Evolutionary conservation across 2,113 vertebrate species (phyloP).

Genomic region (Neodon shergylaensis): DNA sequence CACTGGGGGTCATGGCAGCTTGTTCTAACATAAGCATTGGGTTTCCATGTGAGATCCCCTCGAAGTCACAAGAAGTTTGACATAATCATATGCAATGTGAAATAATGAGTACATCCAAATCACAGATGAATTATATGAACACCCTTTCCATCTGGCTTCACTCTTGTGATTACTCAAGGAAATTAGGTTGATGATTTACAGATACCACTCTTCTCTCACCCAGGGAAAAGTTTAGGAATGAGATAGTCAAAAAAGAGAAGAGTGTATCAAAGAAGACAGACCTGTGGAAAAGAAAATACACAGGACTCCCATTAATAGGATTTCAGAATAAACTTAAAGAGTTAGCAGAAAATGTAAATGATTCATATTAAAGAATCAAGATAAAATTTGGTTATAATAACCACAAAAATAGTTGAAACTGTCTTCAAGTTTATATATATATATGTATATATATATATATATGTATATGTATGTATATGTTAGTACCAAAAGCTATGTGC

Average conservation of each 20-base stretch:
- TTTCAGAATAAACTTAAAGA: conserved; percentile 18
- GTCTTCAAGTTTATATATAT: background rate
- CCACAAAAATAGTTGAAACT: background rate
- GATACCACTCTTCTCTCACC: background rate
- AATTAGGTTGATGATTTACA: background rate
- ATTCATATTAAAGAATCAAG: background rate
- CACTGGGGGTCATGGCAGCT: background rate
- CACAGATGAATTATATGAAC: background rate
- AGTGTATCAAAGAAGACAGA: background rate
- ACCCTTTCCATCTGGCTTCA: background rate
- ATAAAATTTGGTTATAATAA: background rate
- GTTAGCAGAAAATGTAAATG: background rate
- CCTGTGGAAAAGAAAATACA: background rate
- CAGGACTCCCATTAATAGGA: background rate
- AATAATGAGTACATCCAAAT: background rate
- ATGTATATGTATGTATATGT: background rate
- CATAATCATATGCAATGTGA: background rate
- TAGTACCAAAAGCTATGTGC: background rate
- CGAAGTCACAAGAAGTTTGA: background rate
- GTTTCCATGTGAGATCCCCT: background rate
- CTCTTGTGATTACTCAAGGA: background rate
- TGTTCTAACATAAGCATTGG: background rate
- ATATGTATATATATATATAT: background rate
- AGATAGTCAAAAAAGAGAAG: background rate
- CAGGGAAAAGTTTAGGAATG: background rate